Base-by-base conservation (phyloP, 2,113 vertebrate genomes). In the Meleagris gallopavo region DNA sequence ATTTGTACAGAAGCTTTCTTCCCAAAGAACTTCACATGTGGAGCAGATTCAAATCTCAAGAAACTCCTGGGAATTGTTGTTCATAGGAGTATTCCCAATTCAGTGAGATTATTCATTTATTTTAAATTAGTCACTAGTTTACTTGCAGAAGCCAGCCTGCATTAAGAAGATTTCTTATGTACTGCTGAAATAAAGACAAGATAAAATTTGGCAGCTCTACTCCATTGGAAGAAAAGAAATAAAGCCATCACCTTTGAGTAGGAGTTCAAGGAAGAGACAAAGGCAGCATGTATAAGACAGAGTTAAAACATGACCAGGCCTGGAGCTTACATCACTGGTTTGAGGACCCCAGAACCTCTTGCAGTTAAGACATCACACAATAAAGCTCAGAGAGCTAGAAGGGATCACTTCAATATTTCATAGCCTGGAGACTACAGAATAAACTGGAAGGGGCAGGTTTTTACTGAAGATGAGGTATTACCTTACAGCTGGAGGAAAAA, bases 61-160 rank as follows among this genome's bases (percentile, higher is more conserved):
- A 80, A 88, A 83, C 7, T 62, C 30, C 54, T 2, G 14, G 86
- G 66, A 76, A 69, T 67, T 65, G 89, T 38, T 86, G 40, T 88
- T 84, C 62, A 81, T 10, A 41, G 8, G 41, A 60, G 67, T 88
- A 83, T 76, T 95, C 72, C 79, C 80, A 82, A 14, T 41, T 86
- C 57, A 69, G 58, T 86, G 82, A 83, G 82, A 93, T 94, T 95
- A 89, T 74, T 94, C 60, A 93, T 89, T 91, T 77, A 87, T 83
- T 90, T 88, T 55, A 81, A 94, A 72, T 94, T 93, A 88, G 76
- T 95, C 93, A 94, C 30, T 21, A 54, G 66, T 27, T 88, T 41
- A 19, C 62, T 86, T 75, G 20, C 38, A 91, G 52, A 67, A 86
- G 6, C 43, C 57, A 89, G 29, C 30, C 27, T 83, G 32, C 45